These are phyloP conservation scores for Sminthurinus aureus DNA, from an alignment of 2,888 invertebrate species.

Conservation along the genomic window DNA sequence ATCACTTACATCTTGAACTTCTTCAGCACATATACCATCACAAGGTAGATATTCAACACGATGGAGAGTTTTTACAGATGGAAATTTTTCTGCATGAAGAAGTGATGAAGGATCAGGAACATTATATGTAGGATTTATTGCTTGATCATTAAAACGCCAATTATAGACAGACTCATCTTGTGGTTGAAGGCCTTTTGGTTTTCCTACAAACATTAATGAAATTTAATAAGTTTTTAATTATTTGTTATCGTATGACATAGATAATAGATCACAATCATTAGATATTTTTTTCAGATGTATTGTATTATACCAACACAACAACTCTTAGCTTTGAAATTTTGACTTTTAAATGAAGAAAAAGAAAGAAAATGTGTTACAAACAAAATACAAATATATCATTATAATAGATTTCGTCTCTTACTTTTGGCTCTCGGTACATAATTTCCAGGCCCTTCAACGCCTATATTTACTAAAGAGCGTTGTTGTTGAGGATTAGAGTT, in stretches of 20 bases:
- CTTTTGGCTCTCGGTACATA: constrained; percentile 34
- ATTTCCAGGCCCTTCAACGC: constrained; percentile 32
- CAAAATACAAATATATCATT: too few species aligned
- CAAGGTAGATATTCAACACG: constrained; percentile 58
- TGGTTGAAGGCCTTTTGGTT: constrained; percentile 36
- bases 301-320: too few species aligned
- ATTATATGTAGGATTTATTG: constrained; percentile 10
- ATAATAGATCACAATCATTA: too few species aligned
- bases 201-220: constrained; percentile 1
- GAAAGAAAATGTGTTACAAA: too few species aligned
- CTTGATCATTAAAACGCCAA: constrained; percentile 48
- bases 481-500: neutral
- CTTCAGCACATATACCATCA: constrained; percentile 59
- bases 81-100: constrained; percentile 14
- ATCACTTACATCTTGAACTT: constrained; percentile 45
- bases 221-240: too few species aligned
- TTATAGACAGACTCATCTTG: constrained; percentile 54
- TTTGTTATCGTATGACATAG: too few species aligned
- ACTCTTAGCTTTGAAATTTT: too few species aligned
- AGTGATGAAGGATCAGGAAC: neutral
- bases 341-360: too few species aligned
- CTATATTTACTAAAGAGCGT: constrained; percentile 3
- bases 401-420: too few species aligned
- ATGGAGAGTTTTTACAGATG: constrained; percentile 44
- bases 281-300: too few species aligned